phyloP scores from a whole-genome alignment of 2,888 invertebrate genomes.

The Drosophila mettleri region DNA sequence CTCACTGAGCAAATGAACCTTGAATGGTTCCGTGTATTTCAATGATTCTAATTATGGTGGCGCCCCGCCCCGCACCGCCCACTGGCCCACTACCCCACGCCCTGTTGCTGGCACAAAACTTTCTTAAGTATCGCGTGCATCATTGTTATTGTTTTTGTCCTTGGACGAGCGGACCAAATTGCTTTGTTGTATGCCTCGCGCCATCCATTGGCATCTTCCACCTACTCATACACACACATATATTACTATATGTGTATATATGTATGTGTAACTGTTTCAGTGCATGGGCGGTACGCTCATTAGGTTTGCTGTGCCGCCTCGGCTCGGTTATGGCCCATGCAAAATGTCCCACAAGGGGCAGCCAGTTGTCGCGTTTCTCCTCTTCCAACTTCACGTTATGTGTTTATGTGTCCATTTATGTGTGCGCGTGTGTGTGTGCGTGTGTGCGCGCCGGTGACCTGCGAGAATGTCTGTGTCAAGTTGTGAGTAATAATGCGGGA shows the following conservation, averaged over 20 bases:
- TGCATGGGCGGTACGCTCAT: conserved; percentile 73
- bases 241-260: background rate
- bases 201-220: conserved; percentile 20
- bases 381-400: conserved; percentile 49
- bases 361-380: conserved; percentile 65
- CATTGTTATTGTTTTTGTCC: conserved; percentile 72
- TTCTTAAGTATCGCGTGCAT: conserved; percentile 77
- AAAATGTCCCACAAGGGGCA: conserved; percentile 72
- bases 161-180: conserved; percentile 46
- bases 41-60: conserved; percentile 75
- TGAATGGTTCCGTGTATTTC: conserved; percentile 69
- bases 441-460: conserved; percentile 46
- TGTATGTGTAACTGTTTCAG: conserved; percentile 37
- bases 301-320: conserved; percentile 51
- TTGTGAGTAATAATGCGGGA: conserved; percentile 78
- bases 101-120: conserved; percentile 55
- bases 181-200: conserved; percentile 53
- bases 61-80: conserved; percentile 11
- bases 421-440: conserved; percentile 5
- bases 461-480: conserved; percentile 73
- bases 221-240: conserved; percentile 3
- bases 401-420: conserved; percentile 53
- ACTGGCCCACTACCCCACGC: background rate
- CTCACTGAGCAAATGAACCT: conserved; percentile 55
- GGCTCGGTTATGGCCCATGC: conserved; percentile 36